Evolutionary conservation across 2,888 invertebrate genomes (phyloP), one percentile per base, ranked within the genome.

Genomic region (Andrena chrysosceles): DNA sequence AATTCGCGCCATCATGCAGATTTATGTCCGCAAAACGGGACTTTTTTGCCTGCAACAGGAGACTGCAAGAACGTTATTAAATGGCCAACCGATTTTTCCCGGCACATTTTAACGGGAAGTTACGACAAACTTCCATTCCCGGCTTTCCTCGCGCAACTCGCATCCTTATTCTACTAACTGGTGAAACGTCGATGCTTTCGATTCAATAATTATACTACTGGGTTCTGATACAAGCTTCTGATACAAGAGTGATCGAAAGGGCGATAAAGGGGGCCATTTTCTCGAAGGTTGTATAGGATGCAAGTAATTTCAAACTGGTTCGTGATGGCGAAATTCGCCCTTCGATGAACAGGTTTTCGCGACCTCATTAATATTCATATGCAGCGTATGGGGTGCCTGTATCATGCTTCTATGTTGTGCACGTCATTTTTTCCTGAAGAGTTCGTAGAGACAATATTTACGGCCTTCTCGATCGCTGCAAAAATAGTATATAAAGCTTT

Each of bases 11-110:
- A 77, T 87, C 79, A 80, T 84, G 83, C 84, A 84, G 84, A 87
- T 87, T 87, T 87, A 87, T 87, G 80, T 64, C 63, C 52, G 76
- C 68, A 67, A 85, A 87, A 86, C 72, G 85, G 64, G 67, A 69
- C 74, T 78, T 71, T 68, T 63, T 72, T 69, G 63, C 26, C 29
- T 56, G 23, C 81, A 68, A 33, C 59, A 4, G 13, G 31, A 13
- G 69, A 49, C 13, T n/a, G 73, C 67, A 79, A 85, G 80, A 85
- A 83, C 80, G 71, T 77, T 79, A 74, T 81, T 76, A 87, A 87
- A 85, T 76, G 77, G 75, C 54, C 74, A 59, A 75, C 63, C 83
- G 67, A 75, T 81, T 73, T 80, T 70, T 64, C 33, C 74, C 60
- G 48, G 66, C 62, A 54, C 23, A 72, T 77, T 79, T 73, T 67